A percentile compares a stretch with the other conserved stretches of the same genome.
Conservation (phyloP, 2,797 vertebrate genomes). For the Peromyscus melanophrys region DNA sequence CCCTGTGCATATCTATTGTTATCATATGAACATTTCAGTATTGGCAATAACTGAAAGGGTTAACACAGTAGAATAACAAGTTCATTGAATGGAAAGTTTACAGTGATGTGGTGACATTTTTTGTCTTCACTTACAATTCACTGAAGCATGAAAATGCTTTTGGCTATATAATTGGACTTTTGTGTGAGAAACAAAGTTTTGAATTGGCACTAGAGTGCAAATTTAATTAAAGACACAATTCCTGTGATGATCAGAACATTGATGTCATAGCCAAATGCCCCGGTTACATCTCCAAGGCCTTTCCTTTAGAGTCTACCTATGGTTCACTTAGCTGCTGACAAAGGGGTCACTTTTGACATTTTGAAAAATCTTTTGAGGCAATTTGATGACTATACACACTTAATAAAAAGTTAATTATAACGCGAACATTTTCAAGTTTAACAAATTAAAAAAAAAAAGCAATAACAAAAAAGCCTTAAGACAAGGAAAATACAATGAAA, state of each 20-base stretch:
- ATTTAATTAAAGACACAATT: slow-evolving; percentile 85
- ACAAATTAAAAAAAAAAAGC: background rate
- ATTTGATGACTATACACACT: slow-evolving; percentile 24
- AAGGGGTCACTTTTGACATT: background rate
- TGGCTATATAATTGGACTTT: slow-evolving; percentile 82
- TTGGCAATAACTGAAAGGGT: slow-evolving; percentile 49
- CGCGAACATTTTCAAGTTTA: slow-evolving; percentile 46
- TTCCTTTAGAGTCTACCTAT: slow-evolving; percentile 59
- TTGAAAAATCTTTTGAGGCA: slow-evolving; percentile 30
- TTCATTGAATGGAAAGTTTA: slow-evolving; percentile 69
- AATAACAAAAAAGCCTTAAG: slow-evolving; percentile 58
- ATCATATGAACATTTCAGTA: slow-evolving; percentile 71
- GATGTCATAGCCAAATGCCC: slow-evolving; percentile 77
- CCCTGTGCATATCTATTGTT: background rate
- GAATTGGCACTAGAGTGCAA: slow-evolving; percentile 83
- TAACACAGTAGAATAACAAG: slow-evolving; percentile 66
- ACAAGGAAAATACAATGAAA: background rate
- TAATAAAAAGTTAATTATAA: slow-evolving; percentile 60
- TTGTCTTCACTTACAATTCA: slow-evolving; percentile 74
- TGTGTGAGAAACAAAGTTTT: slow-evolving; percentile 84
- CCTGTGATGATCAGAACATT: slow-evolving; percentile 81
- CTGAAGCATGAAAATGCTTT: slow-evolving; percentile 84
- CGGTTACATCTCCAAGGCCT: slow-evolving; percentile 69
- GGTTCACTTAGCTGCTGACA: slow-evolving; percentile 64
- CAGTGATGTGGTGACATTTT: slow-evolving; percentile 69